Evolutionary conservation across 2,888 invertebrate species (phyloP).

Genomic region (Peribatodes rhomboidaria): DNA sequence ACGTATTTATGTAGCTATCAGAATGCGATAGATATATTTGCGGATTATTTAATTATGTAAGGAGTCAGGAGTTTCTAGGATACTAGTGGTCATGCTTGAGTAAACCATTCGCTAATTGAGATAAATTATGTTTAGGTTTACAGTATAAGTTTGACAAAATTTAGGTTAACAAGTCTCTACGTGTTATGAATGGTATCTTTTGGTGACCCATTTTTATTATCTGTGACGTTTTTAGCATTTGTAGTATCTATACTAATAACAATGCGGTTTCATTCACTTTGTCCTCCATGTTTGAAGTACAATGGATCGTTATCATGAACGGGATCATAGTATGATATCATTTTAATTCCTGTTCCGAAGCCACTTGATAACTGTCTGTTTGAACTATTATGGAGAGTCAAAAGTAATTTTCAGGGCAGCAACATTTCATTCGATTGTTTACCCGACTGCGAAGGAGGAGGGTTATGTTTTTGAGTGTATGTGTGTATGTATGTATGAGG

Average conservation of each 20-base stretch:
- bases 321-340: conserved; percentile 55
- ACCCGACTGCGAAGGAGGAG: no score
- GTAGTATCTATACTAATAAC: neutral
- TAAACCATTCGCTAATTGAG: no score
- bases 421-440: neutral
- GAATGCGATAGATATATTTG: no score
- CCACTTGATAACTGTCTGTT: conserved; percentile 21
- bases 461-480: no score
- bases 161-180: neutral
- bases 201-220: conserved; percentile 16
- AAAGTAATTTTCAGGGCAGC: neutral
- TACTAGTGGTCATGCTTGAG: no score
- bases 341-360: conserved; percentile 43
- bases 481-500: no score
- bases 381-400: neutral
- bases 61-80: no score
- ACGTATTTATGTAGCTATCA: no score
- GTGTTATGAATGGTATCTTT: neutral
- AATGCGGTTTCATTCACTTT: conserved; percentile 26
- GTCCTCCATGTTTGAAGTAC: conserved; percentile 18
- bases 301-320: conserved; percentile 48
- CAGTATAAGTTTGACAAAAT: no score
- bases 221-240: conserved; percentile 6
- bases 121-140: no score
- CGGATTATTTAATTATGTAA: no score